Base-by-base conservation (phyloP, 2,113 vertebrate species). In the Toxostoma redivivum region DNA sequence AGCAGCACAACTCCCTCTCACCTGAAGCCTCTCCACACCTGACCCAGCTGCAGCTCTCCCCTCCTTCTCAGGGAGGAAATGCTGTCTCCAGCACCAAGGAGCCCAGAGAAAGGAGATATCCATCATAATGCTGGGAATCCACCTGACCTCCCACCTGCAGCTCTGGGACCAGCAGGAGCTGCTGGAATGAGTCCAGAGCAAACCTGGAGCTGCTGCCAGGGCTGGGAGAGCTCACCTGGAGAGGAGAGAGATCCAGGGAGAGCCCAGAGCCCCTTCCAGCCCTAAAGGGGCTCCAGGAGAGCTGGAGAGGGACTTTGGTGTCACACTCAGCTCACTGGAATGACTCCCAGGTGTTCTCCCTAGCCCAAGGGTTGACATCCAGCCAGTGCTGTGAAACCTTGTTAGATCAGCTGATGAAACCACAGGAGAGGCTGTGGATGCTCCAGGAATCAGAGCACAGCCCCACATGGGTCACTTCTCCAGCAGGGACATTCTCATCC, bases 131-230 rank as follows among this genome's bases (percentile, higher is more conserved):
- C 13, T 47, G 47, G 65, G 22, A 79, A 54, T 35, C 40, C 44
- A 48, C 9, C 54, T 42, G n/a, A 18, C 27, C n/a, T 4, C 13
- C 48, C 64, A 33, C 35, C 53, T 44, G 53, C 83, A 77, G 62
- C 62, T 3, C 62, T 60, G 72, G 22, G 6, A 14, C 11, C 38
- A 77, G 53, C 53, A 77, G 33, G 2, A 69, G 38, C 45, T 67
- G 53, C 27, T 58, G 53, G 37, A 22, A 1, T 0, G 2, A 44
- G 4, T 5, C 62, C 72, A 60, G 45, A 60, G 62, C 6, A 51
- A 11, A 7, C 9, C 45, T 3, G 9, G 44, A 50, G 37, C 1
- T 76, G 51, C 44, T 51, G 14, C 14, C 6, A 23, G 72, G 37
- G 37, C 33, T 67, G 82, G 35, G 48, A 7, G 7, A 9, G 64